These are phyloP conservation scores for Stegastes partitus DNA, from an alignment of 2,113 vertebrate genomes.

Conservation along the genomic window DNA sequence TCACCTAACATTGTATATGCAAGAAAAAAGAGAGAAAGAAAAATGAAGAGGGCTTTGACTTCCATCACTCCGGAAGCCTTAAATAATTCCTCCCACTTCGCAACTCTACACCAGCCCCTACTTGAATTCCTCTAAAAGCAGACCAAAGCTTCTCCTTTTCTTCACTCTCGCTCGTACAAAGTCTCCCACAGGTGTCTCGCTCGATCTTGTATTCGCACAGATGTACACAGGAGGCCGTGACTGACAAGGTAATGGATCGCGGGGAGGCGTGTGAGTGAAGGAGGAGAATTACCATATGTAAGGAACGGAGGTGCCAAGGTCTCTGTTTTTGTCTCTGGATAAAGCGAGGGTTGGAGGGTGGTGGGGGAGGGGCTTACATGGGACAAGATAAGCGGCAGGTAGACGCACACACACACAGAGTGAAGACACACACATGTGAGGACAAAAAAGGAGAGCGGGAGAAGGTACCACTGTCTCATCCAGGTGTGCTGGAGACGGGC, in stretches of 20 bases:
- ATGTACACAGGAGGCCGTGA: constrained; percentile 70
- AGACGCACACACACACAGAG: constrained; percentile 35
- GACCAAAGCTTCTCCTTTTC: constrained; percentile 42
- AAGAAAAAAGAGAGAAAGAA: not conserved
- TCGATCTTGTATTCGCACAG: constrained; percentile 59
- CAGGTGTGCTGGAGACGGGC: constrained; percentile 60
- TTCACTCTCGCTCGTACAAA: constrained; percentile 34
- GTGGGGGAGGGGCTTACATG: constrained; percentile 31
- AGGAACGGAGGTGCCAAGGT: constrained; percentile 72
- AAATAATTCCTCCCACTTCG: constrained; percentile 46
- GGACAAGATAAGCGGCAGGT: constrained; percentile 65
- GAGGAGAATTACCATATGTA: constrained; percentile 79
- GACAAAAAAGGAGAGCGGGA: constrained; percentile 31
- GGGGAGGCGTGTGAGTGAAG: constrained; percentile 57
- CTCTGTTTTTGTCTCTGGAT: constrained; percentile 69
- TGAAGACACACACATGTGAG: constrained; percentile 15
- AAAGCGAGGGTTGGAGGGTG: too few species aligned
- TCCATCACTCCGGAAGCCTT: constrained; percentile 23
- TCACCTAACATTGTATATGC: not conserved
- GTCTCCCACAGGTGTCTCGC: constrained; percentile 67
- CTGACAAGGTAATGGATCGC: constrained; percentile 71
- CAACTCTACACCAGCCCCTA: constrained; percentile 26
- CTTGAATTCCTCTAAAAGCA: constrained; percentile 52
- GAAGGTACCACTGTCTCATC: constrained; percentile 40
- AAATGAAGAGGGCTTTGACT: constrained; percentile 23